Conservation (phyloP, 2,888 invertebrate genomes). For the Drosophila merina region DNA sequence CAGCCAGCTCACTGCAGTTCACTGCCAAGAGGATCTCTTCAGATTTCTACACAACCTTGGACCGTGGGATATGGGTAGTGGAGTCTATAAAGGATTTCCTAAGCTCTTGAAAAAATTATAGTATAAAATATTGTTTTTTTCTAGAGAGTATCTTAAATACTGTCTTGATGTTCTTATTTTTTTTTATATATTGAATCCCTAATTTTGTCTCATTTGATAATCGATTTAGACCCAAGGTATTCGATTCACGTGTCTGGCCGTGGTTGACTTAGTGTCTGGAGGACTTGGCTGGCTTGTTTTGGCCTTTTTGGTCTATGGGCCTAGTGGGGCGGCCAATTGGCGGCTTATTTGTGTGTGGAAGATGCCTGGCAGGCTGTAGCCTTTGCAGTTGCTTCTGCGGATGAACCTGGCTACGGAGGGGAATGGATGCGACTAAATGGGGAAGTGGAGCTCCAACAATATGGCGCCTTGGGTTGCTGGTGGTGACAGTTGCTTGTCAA, state of each 20-base stretch:
- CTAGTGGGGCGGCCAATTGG: constrained; percentile 68
- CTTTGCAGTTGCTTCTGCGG: constrained; percentile 19
- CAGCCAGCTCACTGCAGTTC: constrained; percentile 32
- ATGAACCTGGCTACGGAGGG: background rate
- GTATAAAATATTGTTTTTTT: no score
- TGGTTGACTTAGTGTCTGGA: constrained; percentile 60
- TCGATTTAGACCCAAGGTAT: constrained; percentile 16
- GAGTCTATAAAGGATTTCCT: background rate
- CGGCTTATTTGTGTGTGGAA: constrained; percentile 72
- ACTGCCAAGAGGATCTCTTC: constrained; percentile 11
- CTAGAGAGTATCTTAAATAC: no score
- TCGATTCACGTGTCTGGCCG: constrained; percentile 62
- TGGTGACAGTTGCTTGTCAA: constrained; percentile 80
- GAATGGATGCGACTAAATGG: constrained; percentile 12
- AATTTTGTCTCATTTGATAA: no score
- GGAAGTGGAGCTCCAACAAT: constrained; percentile 47
- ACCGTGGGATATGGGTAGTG: constrained; percentile 6
- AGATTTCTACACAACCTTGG: constrained; percentile 7
- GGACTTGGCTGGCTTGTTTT: constrained; percentile 52
- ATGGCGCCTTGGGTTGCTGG: constrained; percentile 62
- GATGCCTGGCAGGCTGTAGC: constrained; percentile 50
- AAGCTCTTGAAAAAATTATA: no score
- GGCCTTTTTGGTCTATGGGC: constrained; percentile 23
- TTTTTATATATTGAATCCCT: no score
- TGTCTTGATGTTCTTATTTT: no score